Percentiles rank a stretch among this genome's conserved stretches.
Evolutionary conservation across 1,140 invertebrate genomes (phyloP).

Genomic region (Bathynomus jamesi): DNA sequence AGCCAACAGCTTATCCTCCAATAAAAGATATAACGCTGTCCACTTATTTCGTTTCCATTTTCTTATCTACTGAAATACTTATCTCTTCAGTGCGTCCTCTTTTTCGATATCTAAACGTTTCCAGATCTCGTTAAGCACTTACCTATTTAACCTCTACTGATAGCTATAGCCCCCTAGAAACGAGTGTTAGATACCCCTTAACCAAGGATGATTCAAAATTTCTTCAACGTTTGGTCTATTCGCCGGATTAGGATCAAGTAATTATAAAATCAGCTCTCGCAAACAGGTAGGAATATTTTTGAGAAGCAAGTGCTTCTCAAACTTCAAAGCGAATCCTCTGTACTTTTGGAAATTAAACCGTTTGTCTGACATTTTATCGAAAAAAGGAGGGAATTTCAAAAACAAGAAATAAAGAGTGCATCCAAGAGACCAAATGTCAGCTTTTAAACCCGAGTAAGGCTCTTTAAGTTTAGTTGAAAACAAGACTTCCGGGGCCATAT

Average conservation of each 20-base stretch:
- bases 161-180: background rate
- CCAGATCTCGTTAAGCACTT: background rate
- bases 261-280: background rate
- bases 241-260: background rate
- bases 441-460: background rate
- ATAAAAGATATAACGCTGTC: background rate
- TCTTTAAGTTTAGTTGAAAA: background rate
- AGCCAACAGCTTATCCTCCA: background rate
- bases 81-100: background rate
- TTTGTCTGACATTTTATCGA: background rate
- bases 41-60: background rate
- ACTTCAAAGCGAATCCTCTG: background rate
- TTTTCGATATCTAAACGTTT: background rate
- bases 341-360: background rate
- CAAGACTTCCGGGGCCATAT: background rate
- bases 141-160: background rate
- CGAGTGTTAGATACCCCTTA: background rate
- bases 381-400: background rate
- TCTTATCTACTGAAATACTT: background rate
- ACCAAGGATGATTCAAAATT: background rate
- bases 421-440: background rate
- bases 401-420: background rate
- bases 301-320: background rate
- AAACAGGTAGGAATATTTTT: background rate
- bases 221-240: background rate